Evolutionary conservation across 2,113 vertebrate species (phyloP).

Genomic region (Oenanthe oenanthe): DNA sequence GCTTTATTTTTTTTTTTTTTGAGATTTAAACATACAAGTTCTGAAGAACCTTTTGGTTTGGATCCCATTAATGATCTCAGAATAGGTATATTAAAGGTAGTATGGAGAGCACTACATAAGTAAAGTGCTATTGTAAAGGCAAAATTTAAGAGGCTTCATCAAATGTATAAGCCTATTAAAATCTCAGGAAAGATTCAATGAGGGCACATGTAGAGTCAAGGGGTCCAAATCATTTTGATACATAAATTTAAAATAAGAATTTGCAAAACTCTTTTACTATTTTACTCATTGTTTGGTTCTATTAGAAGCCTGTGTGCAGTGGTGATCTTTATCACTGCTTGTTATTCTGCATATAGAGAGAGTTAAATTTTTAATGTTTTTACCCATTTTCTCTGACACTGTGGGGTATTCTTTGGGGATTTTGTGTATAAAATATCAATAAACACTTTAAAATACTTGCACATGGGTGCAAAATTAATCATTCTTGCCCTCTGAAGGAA

Average conservation of each 20-base stretch:
- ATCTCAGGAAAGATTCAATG: neutral
- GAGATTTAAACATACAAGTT: neutral
- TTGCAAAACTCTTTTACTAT: neutral
- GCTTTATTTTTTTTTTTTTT: neutral
- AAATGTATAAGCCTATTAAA: neutral
- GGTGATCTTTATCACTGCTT: neutral
- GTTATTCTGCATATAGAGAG: neutral
- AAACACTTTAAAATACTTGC: neutral
- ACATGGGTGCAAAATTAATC: conserved; percentile 11
- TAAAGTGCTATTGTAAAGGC: neutral
- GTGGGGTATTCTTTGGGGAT: neutral
- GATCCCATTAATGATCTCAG: neutral
- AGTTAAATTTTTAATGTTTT: neutral
- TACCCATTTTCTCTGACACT: neutral
- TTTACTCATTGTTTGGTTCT: neutral
- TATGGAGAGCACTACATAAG: neutral
- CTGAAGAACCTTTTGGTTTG: neutral
- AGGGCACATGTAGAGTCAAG: neutral
- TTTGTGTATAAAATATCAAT: neutral
- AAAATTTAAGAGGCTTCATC: neutral
- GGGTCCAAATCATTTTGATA: neutral
- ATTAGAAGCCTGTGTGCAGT: neutral
- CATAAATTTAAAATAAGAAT: neutral
- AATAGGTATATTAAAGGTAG: neutral
- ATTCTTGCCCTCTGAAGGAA: conserved; percentile 78